Base-by-base conservation (phyloP, 2,113 vertebrate genomes). In the Anolis carolinensis region DNA sequence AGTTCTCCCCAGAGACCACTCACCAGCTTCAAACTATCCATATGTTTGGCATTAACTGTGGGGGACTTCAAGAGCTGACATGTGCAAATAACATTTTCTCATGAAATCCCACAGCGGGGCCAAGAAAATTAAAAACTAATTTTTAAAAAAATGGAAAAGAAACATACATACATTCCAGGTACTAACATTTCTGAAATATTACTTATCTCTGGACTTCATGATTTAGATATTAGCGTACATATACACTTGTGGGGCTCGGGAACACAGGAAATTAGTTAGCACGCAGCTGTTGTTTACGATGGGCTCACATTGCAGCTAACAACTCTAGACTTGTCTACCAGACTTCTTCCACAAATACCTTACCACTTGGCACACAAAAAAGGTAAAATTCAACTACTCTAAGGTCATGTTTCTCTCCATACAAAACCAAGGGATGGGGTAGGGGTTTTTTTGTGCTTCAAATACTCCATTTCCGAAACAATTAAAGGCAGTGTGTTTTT, bases 1-100 rank as follows among this genome's bases (percentile, higher is more conserved):
- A 91, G 88, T 90, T 92, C 88, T 93, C 93, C 91, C 88, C 93
- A 93, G 87, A 93, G 90, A 93, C 72, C 85, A 85, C 5, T 93
- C 84, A 92, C 86, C 79, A 90, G 52, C 84, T 94, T 90, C 59
- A 90, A 89, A 90, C 89, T 85, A 89, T 50, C 82, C 68, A 85
- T 0, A 0, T 87, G 80, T 88, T 25, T 92, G 85, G 86, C 59
- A 90, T 89, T 85, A 94, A 85, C 30, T n/a, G 90, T 65, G 32
- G 18, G 81, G 81, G 63, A 90, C 75, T 91, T 92, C 20, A 84
- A 87, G 81, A 92, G 92, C 23, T 18, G 89, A 88, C 89, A 93
- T 72, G 85, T 92, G 79, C 72, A 93, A 92, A 88, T 87, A 93
- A 89, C 83, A 89, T 89, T 94, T 93, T 92, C 86, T 91, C 79